phyloP scores from a whole-genome alignment of 2,797 vertebrate species.

The Myioborus melanocephalus region DNA sequence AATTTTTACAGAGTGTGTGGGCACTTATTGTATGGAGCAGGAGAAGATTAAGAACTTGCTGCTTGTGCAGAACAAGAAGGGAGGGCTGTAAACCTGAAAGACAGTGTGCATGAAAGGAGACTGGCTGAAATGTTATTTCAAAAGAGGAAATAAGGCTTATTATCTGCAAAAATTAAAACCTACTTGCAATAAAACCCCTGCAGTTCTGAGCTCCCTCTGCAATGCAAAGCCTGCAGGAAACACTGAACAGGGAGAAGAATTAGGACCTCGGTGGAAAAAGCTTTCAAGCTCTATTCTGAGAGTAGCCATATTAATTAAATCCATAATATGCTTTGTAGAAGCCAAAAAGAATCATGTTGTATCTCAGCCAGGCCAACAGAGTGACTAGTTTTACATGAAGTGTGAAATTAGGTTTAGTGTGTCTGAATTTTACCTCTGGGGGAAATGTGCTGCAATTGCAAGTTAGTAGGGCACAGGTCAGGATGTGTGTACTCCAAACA shows the following conservation, averaged over 20 bases:
- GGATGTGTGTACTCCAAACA: not conserved
- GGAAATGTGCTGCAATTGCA: conserved; percentile 33
- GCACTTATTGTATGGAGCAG: not conserved
- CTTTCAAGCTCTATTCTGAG: not conserved
- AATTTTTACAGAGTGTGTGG: not conserved
- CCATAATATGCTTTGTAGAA: not conserved
- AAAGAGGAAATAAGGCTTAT: not conserved
- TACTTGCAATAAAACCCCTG: not conserved
- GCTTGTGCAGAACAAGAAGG: not conserved
- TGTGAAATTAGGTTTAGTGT: conserved; percentile 33
- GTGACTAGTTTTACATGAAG: conserved; percentile 21
- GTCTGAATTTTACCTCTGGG: conserved; percentile 24
- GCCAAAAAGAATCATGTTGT: not conserved
- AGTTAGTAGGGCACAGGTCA: conserved; percentile 32
- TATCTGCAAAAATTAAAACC: not conserved
- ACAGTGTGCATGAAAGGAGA: not conserved
- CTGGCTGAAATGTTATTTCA: not conserved
- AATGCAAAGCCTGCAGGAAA: not conserved
- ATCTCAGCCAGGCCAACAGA: not conserved
- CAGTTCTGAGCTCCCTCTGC: not conserved
- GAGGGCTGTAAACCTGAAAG: not conserved
- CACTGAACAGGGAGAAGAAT: not conserved
- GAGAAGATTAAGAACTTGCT: not conserved
- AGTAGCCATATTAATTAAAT: not conserved
- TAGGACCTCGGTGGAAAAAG: not conserved